A percentile compares a stretch with the other conserved stretches of the same genome.
Evolutionary conservation across 2,113 vertebrate genomes (phyloP).

Genomic region (Dasyprocta punctata): DNA sequence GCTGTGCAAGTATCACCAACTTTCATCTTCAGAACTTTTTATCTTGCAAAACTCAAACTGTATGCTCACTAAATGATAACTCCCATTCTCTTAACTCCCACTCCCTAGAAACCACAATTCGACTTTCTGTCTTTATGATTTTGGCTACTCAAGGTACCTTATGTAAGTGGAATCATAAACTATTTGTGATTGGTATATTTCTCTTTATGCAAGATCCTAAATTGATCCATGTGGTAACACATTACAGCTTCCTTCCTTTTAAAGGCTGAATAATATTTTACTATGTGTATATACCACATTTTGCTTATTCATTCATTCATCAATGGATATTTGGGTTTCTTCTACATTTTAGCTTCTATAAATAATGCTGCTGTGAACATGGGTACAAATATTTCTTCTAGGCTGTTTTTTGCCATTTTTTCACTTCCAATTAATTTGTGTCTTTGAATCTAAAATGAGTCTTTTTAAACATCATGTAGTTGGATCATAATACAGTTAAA

Average conservation of each 20-base stretch:
- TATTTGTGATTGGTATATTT: neutral
- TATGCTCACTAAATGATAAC: neutral
- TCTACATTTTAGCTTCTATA: neutral
- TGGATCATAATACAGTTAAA: neutral
- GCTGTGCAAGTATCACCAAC: neutral
- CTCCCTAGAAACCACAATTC: neutral
- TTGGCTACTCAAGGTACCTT: neutral
- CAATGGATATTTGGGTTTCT: neutral
- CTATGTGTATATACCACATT: neutral
- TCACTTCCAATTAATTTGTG: neutral
- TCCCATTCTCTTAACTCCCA: neutral
- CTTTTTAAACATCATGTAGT: neutral
- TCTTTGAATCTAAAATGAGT: neutral
- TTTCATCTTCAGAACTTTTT: neutral
- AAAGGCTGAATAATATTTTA: neutral
- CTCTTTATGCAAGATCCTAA: neutral
- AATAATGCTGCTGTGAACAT: neutral
- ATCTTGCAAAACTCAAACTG: slow-evolving; percentile 1
- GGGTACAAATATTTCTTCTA: neutral
- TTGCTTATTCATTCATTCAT: neutral
- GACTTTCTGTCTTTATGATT: neutral
- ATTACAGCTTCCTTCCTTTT: neutral
- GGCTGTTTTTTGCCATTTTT: neutral
- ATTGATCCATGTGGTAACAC: neutral
- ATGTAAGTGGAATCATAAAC: neutral